Evolutionary conservation across 2,888 invertebrate species (phyloP).

Genomic region (Periphyllus acericola): DNA sequence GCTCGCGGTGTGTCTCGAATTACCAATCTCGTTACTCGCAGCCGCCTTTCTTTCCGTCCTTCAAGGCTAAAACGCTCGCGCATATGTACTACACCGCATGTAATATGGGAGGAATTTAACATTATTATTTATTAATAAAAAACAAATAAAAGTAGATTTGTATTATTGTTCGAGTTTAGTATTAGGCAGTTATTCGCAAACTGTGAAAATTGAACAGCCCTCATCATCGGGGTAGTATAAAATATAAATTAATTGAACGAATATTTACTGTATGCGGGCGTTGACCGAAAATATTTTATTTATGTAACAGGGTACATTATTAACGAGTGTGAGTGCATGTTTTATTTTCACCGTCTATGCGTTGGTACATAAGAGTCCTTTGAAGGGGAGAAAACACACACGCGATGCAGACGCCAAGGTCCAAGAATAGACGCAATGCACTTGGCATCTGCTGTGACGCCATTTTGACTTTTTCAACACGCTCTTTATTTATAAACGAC

Average conservation of each 20-base stretch:
- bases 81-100: neutral
- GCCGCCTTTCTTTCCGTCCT: conserved; percentile 28
- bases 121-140: neutral
- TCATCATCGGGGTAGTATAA: conserved; percentile 14
- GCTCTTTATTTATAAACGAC: conserved; percentile 60
- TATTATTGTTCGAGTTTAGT: neutral
- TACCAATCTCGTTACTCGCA: conserved; percentile 42
- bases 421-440: conserved; percentile 59
- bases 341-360: conserved; percentile 9
- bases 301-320: conserved; percentile 33
- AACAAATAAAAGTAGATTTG: neutral
- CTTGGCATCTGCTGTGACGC: conserved; percentile 60
- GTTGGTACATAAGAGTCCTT: conserved; percentile 52
- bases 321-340: neutral
- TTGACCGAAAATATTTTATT: conserved; percentile 40
- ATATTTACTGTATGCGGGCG: conserved; percentile 31
- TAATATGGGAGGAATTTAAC: neutral
- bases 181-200: neutral
- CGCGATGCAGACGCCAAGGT: conserved; percentile 56
- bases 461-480: conserved; percentile 61
- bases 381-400: conserved; percentile 59
- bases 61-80: conserved; percentile 38
- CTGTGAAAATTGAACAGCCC: conserved; percentile 46
- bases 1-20: conserved; percentile 57
- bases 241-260: too few relatives aligned